Percentiles rank a stretch among this genome's conserved stretches.
These are phyloP conservation scores for Porites lobata DNA, from an alignment of 92 coral and sea anemone genomes.

Conservation along the genomic window DNA sequence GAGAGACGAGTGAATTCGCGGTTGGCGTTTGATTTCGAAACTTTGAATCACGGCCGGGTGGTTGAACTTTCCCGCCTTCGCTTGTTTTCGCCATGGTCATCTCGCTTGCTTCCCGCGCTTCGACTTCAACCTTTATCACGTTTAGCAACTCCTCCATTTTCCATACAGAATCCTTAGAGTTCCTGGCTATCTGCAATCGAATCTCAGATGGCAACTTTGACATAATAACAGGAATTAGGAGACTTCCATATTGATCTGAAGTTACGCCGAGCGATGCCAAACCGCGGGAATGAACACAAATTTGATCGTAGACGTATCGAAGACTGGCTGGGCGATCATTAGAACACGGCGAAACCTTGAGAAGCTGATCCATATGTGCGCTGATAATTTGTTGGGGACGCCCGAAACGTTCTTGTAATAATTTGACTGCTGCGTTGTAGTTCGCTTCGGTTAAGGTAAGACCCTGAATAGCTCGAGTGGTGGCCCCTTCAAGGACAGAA, in stretches of 20 bases:
- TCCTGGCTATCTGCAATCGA: slow-evolving; percentile 58
- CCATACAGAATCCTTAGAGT: slow-evolving; percentile 47
- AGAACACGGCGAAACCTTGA: slow-evolving; percentile 48
- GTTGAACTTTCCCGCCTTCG: not conserved
- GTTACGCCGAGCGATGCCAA: slow-evolving; percentile 49
- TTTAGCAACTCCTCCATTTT: slow-evolving; percentile 56
- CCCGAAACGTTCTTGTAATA: slow-evolving; percentile 49
- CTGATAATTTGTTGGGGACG: slow-evolving; percentile 61
- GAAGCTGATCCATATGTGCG: slow-evolving; percentile 74
- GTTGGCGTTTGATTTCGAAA: not conserved
- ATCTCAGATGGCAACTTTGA: slow-evolving; percentile 45
- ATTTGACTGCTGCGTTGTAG: slow-evolving; percentile 41
- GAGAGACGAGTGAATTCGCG: not conserved
- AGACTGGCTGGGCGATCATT: not conserved
- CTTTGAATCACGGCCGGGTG: slow-evolving; percentile 5
- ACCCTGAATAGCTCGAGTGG: slow-evolving; percentile 60
- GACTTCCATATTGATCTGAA: slow-evolving; percentile 58
- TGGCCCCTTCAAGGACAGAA: slow-evolving; percentile 50
- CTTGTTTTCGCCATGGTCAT: not conserved
- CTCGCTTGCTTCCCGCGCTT: slow-evolving; percentile 59
- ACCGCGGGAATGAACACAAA: slow-evolving; percentile 53
- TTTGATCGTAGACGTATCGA: slow-evolving; percentile 5
- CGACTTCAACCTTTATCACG: slow-evolving; percentile 46
- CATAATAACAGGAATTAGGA: slow-evolving; percentile 56
- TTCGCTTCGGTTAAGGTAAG: slow-evolving; percentile 45